A percentile compares a stretch with the other conserved stretches of the same genome.
Conservation (phyloP, 2,797 vertebrate genomes). For the Xenopus petersii region DNA sequence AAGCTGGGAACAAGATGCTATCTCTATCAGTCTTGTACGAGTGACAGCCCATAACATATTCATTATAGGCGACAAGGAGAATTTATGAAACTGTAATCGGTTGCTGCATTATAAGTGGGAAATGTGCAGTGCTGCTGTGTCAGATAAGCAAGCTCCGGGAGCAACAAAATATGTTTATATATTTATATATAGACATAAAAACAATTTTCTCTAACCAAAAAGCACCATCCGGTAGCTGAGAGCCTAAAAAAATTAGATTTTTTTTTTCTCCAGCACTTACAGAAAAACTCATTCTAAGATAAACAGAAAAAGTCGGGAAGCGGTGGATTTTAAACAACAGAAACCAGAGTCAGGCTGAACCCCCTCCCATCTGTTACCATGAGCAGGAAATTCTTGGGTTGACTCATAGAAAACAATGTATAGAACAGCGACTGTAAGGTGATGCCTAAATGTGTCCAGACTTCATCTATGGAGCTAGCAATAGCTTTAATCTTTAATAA, state of each 20-base stretch:
- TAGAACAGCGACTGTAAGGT: neutral
- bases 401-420: conserved; percentile 23
- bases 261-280: neutral
- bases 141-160: too few relatives aligned
- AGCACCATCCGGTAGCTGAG: too few relatives aligned
- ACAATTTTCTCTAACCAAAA: too few relatives aligned
- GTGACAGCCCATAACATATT: too few relatives aligned
- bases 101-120: neutral
- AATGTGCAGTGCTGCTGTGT: too few relatives aligned
- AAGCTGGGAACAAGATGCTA: too few relatives aligned
- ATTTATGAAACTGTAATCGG: neutral
- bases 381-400: conserved; percentile 14
- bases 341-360: neutral
- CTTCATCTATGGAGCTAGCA: too few relatives aligned
- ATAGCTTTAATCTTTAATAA: too few relatives aligned
- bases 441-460: neutral
- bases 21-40: too few relatives aligned
- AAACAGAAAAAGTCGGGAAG: neutral
- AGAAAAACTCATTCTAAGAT: neutral
- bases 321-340: neutral
- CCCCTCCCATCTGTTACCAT: conserved; percentile 5
- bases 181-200: too few relatives aligned
- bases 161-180: too few relatives aligned
- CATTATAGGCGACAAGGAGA: neutral
- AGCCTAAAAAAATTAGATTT: too few relatives aligned